Evolutionary conservation across 2,797 vertebrate genomes (phyloP), one percentile per base, ranked within the genome.

Genomic region (Trachops cirrhosus): DNA sequence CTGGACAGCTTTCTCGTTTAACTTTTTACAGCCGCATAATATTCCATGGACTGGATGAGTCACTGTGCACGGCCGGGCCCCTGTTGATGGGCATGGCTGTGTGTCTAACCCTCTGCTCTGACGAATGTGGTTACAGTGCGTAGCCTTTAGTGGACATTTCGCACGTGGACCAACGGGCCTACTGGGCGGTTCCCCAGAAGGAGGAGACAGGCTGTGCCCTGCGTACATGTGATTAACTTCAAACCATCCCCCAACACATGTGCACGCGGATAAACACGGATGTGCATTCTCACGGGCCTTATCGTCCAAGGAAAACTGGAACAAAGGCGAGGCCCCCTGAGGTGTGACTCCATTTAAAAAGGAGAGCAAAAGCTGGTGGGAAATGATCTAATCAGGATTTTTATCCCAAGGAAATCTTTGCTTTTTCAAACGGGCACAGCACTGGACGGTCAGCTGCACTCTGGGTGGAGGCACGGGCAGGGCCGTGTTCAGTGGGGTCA

Each of bases 21-120:
- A 39, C 37, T 32, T 82, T 50, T 26, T 4, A 70, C 2, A 2
- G 80, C 39, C 54, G 4, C 0, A 0, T 68, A 26, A 4, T 44
- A 68, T 6, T 84, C 73, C 54, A 34, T 15, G 4, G 0, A 73
- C 71, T 41, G 21, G 39, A 22, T 8, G 9, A 71, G 24, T 70
- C 14, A 6, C n/a, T 29, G 3, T 39, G 32, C 15, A 22, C 54
- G 46, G 44, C 26, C 54, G 4, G 11, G 3, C 18, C 34, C 37
- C n/a, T 39, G 4, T 7, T 32, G 26, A 0, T 10, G 44, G 37
- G 4, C 62, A 34, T 6, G 22, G 68, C 16, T 18, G 6, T 80
- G n/a, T 44, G 37, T 34, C 70, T 21, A 8, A 48, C 6, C 85
- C 67, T 44, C 32, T 41, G 84, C 54, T 26, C 6, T 24, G 29